Evolutionary conservation across 2,888 invertebrate genomes (phyloP), one percentile per base, ranked within the genome.

Genomic region (Acleris holmiana): DNA sequence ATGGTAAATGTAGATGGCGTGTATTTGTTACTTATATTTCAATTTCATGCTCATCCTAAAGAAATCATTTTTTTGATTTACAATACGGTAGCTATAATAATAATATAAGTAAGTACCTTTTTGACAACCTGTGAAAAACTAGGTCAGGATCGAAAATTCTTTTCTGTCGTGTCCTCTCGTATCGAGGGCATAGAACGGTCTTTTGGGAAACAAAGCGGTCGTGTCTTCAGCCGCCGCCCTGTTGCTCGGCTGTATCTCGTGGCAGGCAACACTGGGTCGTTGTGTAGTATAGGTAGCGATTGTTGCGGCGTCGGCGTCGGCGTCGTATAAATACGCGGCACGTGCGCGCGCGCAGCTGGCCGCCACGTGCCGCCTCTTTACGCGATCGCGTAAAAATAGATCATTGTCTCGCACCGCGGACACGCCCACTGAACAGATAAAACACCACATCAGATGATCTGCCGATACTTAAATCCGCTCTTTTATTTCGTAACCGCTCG

Each of bases 311-410:
- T 72, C 76, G 67, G 67, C 69, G 76, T 69, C 73, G 71, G 73
- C 78, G 73, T 78, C 80, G 84, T 89, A 89, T 89, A 89, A 90
- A 91, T 91, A 91, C 86, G 73, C 74, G 79, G 85, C 91, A 90
- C 91, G 91, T 90, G 91, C 88, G 89, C 82, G 54, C 61, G 76
- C 90, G 86, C 91, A 92, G 91, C 92, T 91, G 92, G 84, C 84
- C 73, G 81, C 85, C 92, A 92, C 91, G 92, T 92, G 91, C 85
- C 81, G 83, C 77, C 85, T 85, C 88, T 86, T 86, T 85, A 86
- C 88, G 83, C 79, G 78, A 77, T 74, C 77, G 74, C 77, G 84
- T 85, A 84, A 89, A 91, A 90, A 91, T 91, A 92, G 91, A 91
- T 84, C 87, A 91, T 91, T 91, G 91, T 91, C 91, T 88, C 76